Conservation (phyloP, 2,113 vertebrate species). For the Plestiodon gilberti region DNA sequence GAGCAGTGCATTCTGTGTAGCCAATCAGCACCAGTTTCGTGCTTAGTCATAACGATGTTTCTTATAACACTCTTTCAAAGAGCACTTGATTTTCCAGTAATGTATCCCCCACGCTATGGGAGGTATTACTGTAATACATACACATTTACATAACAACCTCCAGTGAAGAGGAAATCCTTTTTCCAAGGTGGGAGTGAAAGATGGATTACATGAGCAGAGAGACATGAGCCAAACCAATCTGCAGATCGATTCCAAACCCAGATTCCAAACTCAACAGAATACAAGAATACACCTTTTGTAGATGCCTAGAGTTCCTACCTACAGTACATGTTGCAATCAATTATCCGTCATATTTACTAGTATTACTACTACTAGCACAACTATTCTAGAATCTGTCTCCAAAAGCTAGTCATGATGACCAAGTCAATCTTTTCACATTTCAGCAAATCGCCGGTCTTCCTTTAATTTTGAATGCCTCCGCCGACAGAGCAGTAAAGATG, state of each 20-base stretch:
- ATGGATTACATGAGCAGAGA: not conserved
- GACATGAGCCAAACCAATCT: too few relatives aligned
- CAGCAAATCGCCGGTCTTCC: constrained; percentile 91
- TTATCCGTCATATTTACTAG: not conserved
- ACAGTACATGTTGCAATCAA: not conserved
- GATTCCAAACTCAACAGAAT: not conserved
- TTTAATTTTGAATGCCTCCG: constrained; percentile 99
- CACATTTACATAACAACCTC: not conserved
- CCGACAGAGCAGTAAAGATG: constrained; percentile 93
- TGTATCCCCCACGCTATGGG: too few relatives aligned
- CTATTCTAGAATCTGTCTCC: not conserved
- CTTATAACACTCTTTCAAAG: not conserved
- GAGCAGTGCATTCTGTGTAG: too few relatives aligned
- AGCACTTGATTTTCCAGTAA: too few relatives aligned
- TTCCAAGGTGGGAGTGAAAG: not conserved
- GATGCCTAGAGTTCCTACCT: not conserved
- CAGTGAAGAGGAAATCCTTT: not conserved
- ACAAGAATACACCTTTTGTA: not conserved
- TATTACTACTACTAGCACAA: not conserved
- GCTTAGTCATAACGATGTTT: too few relatives aligned
- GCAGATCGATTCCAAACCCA: too few relatives aligned
- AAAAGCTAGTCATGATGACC: not conserved
- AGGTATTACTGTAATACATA: too few relatives aligned
- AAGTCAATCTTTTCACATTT: constrained; percentile 34
- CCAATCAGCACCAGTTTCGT: too few relatives aligned